Base-by-base conservation (phyloP, 2,797 vertebrate species). In the Diplodus sargus region DNA sequence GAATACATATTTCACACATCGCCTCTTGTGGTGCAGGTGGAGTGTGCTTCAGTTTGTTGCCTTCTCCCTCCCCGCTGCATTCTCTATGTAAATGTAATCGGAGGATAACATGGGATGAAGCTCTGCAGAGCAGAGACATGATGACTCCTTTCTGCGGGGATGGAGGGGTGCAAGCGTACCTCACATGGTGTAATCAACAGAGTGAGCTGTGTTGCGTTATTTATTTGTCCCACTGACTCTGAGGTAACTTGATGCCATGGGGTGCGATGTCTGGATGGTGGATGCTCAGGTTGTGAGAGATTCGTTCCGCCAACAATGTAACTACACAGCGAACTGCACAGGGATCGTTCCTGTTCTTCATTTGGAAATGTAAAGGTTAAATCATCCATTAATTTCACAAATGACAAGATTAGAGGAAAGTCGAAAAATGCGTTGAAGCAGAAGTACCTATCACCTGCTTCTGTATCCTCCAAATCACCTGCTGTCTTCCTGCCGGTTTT, bases 181-280 rank as follows among this genome's bases (percentile, higher is more conserved):
- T 87, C 86, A 87, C 82, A 71, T 75, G 75, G 87, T 74, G 70
- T 84, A 91, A 92, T 92, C 86, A 93, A 90, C 78, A 61, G 74
- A 91, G 84, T 84, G 80, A 90, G 82, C 69, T 61, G 62, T 73
- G 76, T 85, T 94, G 85, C 34, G 79, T 92, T 93, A 91, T 94
- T 93, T 90, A 93, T 95, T 90, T 93, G 90, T 90, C 88, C 91
- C 86, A 90, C 53, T 92, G 90, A 90, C 90, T 93, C 84, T 78
- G 47, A 74, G 87, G 91, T 91, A 91, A 92, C 83, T 80, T 66
- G 78, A 91, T 34, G 60, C 91, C 88, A 85, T 68, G n/a, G 85
- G 88, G 81, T 49, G 61, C 70, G 60, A 76, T 80, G 87, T 86
- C 84, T 88, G 61, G 75, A 81, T 88, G 61, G 75, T 88, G 61